A percentile compares a stretch with the other conserved stretches of the same genome.
phyloP scores from a whole-genome alignment of 2,888 invertebrate species.

The Cantharis rustica region DNA sequence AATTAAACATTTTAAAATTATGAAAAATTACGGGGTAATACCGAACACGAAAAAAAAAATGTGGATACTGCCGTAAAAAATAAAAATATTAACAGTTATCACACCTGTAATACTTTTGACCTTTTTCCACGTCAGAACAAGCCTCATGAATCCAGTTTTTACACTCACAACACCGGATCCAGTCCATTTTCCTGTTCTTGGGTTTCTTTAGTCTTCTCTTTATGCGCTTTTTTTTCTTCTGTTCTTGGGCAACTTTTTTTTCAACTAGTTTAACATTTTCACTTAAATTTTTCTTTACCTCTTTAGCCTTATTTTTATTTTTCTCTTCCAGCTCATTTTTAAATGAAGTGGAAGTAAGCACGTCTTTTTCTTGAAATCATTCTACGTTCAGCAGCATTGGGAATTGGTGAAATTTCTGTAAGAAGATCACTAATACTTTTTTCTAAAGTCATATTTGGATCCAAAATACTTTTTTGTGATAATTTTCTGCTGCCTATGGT shows the following conservation, averaged over 20 bases:
- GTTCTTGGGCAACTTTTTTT: background rate
- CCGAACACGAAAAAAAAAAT: background rate
- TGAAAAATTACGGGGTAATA: too few species aligned
- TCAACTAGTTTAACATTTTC: background rate
- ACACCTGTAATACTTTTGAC: background rate
- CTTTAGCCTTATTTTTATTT: background rate
- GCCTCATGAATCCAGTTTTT: background rate
- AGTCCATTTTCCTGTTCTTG: background rate
- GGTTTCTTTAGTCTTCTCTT: background rate
- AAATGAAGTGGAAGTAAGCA: background rate
- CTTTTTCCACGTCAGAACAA: background rate
- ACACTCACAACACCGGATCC: background rate
- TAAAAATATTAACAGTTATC: conserved; percentile 1
- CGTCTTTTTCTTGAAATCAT: too few species aligned
- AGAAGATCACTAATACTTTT: too few species aligned
- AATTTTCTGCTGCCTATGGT: background rate
- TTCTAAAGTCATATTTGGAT: background rate
- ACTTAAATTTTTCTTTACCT: background rate
- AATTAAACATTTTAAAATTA: too few species aligned
- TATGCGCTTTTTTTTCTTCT: conserved; percentile 1
- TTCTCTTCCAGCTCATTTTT: background rate
- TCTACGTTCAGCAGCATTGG: too few species aligned
- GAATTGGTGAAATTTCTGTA: too few species aligned
- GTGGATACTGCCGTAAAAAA: background rate
- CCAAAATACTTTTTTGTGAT: background rate